A percentile compares a stretch with the other conserved stretches of the same genome.
phyloP scores from a whole-genome alignment of 1,140 invertebrate species.

The Eumeta japonica region DNA sequence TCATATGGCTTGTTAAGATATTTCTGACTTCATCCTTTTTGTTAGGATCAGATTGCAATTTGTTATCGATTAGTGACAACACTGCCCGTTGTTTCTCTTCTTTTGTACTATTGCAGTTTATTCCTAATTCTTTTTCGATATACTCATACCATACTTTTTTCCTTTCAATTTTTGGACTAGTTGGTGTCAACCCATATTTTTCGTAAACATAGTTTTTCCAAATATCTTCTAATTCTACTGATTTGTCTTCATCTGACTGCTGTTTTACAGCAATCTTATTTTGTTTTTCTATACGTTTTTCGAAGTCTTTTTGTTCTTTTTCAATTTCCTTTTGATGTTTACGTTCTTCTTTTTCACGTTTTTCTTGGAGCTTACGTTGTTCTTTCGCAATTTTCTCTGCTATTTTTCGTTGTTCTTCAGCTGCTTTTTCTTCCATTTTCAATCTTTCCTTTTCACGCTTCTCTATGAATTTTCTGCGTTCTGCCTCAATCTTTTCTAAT shows the following conservation, averaged over 20 bases:
- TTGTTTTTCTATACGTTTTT: conserved; percentile 17
- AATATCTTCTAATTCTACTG: conserved; percentile 32
- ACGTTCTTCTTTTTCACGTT: conserved; percentile 15
- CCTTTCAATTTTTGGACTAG: conserved; percentile 29
- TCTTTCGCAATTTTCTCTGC: conserved; percentile 10
- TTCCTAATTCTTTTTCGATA: conserved; percentile 30
- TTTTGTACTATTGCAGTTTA: conserved; percentile 34
- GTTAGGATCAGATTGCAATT: conserved; percentile 21
- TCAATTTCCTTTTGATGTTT: conserved; percentile 20
- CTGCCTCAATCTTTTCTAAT: conserved; percentile 9
- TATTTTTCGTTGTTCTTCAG: conserved; percentile 21
- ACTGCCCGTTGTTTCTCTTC: conserved; percentile 33
- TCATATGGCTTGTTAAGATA: conserved; percentile 27
- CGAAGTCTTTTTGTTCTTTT: conserved; percentile 21
- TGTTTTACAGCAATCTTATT: conserved; percentile 19
- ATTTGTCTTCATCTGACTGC: conserved; percentile 23
- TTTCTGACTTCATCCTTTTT: conserved; percentile 22
- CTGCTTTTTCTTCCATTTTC: conserved; percentile 18
- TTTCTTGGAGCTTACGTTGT: conserved; percentile 9
- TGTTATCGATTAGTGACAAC: conserved; percentile 29
- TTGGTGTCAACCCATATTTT: conserved; percentile 31
- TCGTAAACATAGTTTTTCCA: conserved; percentile 38
- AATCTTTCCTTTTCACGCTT: conserved; percentile 4
- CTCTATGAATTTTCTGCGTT: conserved; percentile 11
- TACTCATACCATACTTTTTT: conserved; percentile 29